Base-by-base conservation (phyloP, 1,140 invertebrate genomes). In the Choristoneura fumiferana region DNA sequence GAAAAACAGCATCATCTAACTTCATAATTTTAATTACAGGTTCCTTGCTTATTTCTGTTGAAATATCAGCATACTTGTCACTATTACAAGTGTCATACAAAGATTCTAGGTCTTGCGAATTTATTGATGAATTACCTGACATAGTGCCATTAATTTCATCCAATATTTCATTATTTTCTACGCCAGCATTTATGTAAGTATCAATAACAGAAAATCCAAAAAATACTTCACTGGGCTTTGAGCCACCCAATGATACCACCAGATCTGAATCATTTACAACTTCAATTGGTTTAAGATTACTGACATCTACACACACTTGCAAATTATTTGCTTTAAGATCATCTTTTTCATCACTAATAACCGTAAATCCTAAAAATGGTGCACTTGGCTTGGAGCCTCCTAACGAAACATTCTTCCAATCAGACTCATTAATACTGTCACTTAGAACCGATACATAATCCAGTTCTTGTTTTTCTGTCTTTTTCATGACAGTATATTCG, bases 1-100 rank as follows among this genome's bases (percentile, higher is more conserved):
- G 29, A 52, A 82, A 75, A 55, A 73, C 12, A 17, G 74, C 75
- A 58, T 79, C 63, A 73, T 69, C 67, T 54, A 84, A 63, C 72
- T 52, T 79, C 35, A 78, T 62, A 10, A 87, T 37, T 13, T 58
- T 34, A 40, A 87, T 69, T 58, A 74, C 13, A 9, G 71, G 72
- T 59, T 72, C 54, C 52, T 62, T 73, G 18, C n/a, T 5, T 13
- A 29, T 1, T 13, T 49, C 43, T 0, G 18, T 49, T 49, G 43
- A 29, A n/a, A 54, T 14, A 29, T 52, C 29, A 43, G 17, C 33
- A 8, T 63, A 33, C 13, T 64, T 37, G 22, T 67, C 72, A 69
- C 61, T 71, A 35, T 63, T 55, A 43, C 66, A 71, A 29, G 72
- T 69, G 29, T 69, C 68, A 65, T 69, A 67, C n/a, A 63, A 60